Evolutionary conservation across 2,113 vertebrate species (phyloP), one percentile per base, ranked within the genome.

Genomic region (Pteruthius melanotis): DNA sequence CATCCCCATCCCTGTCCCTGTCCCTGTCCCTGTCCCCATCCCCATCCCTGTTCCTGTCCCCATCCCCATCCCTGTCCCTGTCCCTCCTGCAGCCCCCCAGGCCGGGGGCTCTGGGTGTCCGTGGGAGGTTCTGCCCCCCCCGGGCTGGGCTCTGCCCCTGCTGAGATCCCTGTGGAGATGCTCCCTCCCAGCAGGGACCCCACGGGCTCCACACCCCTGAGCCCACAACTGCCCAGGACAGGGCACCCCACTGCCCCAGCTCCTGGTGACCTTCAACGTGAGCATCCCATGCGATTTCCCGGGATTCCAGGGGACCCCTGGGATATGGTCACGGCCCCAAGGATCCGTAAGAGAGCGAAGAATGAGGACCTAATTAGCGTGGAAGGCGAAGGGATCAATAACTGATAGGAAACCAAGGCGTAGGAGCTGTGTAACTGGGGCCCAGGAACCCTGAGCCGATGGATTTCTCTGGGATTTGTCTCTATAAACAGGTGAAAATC

Each of bases 241-340:
- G 10, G 19, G 13, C 37, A 50, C 35, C 12, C 33, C 54, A 2
- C 10, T 21, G 16, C 65, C n/a, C 6, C 52, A 77, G 47, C 3
- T 1, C 42, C 0, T 2, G 33, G 5, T 3, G 21, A 40, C 20
- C 59, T 52, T 27, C 44, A 37, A 1, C 24, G 2, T 1, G 16
- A 50, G 26, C 45, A 12, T 10, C 26, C 27, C 19, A 2, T 9
- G 6, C 5, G 10, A 1, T 42, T 59, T 27, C n/a, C 50, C 16
- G 35, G 16, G 11, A 7, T 15, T 13, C 24, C 23, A 7, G 16
- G 26, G 23, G 59, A 18, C 6, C 1, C 3, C 35, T 33, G 23
- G 24, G 49, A 11, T 20, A 13, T 2, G 37, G 47, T 11, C 37
- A 37, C 3, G 2, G 33, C 50, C 33, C 33, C n/a, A 31, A 2